Evolutionary conservation across 2,888 invertebrate genomes (phyloP), one percentile per base, ranked within the genome.

Genomic region (Gryllus longicercus): DNA sequence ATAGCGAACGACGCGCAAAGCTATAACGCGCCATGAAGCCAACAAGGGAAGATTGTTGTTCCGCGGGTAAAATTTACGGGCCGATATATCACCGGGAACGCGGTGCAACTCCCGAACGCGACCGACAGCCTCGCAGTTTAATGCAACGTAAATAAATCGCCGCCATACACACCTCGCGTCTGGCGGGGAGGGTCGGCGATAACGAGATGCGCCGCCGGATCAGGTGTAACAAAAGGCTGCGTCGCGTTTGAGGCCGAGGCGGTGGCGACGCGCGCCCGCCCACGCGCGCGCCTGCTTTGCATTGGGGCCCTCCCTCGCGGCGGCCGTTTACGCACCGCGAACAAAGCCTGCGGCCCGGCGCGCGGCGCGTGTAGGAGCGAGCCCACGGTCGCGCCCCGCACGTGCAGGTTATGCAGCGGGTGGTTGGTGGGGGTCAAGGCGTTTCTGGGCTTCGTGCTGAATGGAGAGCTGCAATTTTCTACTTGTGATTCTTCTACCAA

Each of bases 81-180:
- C 5, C 63, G 63, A 63, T 63, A 63, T 63, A 63, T 63, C 63
- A 63, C 63, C 5, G 63, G 14, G n/a, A 63, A 63, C 63, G 63
- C 63, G 63, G 12, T 63, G 63, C 63, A 63, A 63, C 63, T 63
- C 10, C 63, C 63, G 63, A 63, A 63, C n/a, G 63, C n/a, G 63
- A 63, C 63, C n/a, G 16, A 63, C 16, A 8, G 14, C 63, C 16
- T 18, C 5, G 63, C 63, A 5, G 63, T 14, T 63, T 63, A 63
- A 63, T 63, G 63, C 16, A 63, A 63, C 63, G 63, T 63, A 63
- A 63, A 63, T 63, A 63, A 63, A 63, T 63, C n/a, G 16, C 63
- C 63, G 14, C n/a, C n/a, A 63, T 63, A 18, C 8, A 38, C 38
- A 38, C 38, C 38, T 38, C 38, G 8, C 8, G 38, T 38, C 38